Evolutionary conservation across 2,113 vertebrate species (phyloP), one percentile per base, ranked within the genome.

Genomic region (Pelmatolapia mariae): DNA sequence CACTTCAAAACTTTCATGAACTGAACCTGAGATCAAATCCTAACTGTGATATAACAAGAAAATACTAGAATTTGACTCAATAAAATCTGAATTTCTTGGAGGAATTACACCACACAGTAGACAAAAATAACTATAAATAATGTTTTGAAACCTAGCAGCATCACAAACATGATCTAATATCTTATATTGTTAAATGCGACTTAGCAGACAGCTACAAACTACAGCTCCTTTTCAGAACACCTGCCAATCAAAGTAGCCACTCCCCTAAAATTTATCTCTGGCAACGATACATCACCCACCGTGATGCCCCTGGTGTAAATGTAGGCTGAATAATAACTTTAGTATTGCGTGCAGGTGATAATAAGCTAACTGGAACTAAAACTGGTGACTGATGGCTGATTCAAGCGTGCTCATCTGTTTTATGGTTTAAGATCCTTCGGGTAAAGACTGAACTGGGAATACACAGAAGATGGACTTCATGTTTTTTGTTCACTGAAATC

Each of bases 361-460:
- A 13, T 31, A 18, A 47, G 9, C 40, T 0, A 47, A 8, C 5
- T 73, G 68, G 68, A 76, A 76, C 40, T 1, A 16, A 63, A 66
- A 66, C 18, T 5, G 71, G 24, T 29, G 71, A 7, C 26, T 19
- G 15, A 29, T 47, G 40, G 24, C 40, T 76, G 43, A 47, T 31
- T 78, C 5, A 50, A 47, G 40, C 9, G 0, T 31, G 16, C 3
- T 50, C 10, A 12, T 78, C 0, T 8, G 15, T 18, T 76, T 29
- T 45, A 45, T 2, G 1, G 22, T 73, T 73, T 73, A 18, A 43
- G 38, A 16, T 45, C 8, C 8, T 11, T 76, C 15, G 3, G 40
- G 22, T 19, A 47, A 76, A 76, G 24, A 19, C 43, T 19, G 43
- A 76, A 50, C 19, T 76, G 71, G 24, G 71, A 50, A 19, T 8